Evolutionary conservation across 2,888 invertebrate genomes (phyloP).

Genomic region (Leptinotarsa tumamoca): DNA sequence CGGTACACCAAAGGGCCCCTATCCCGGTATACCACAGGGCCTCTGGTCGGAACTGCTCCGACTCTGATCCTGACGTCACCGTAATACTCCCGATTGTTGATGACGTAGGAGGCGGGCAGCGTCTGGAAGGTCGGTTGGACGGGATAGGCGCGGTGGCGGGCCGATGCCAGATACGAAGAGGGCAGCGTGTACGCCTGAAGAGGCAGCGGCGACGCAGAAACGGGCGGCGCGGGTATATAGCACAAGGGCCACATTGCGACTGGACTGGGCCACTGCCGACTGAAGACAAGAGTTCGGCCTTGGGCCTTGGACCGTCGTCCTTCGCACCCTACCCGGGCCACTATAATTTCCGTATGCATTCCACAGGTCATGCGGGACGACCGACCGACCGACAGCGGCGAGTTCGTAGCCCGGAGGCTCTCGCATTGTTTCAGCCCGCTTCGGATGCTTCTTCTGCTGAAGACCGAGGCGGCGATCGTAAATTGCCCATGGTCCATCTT

Average conservation of each 20-base stretch:
- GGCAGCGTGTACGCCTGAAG: constrained; percentile 61
- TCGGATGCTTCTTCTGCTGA: constrained; percentile 33
- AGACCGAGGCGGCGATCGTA: constrained; percentile 19
- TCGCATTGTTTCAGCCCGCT: constrained; percentile 45
- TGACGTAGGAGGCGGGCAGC: constrained; percentile 60
- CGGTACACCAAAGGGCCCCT: constrained; percentile 22
- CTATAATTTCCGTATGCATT: constrained; percentile 65
- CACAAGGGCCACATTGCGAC: constrained; percentile 65
- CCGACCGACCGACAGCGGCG: constrained; percentile 41
- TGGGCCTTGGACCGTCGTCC: constrained; percentile 61
- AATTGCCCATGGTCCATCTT: constrained; percentile 26
- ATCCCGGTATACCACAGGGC: constrained; percentile 3
- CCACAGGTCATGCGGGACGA: constrained; percentile 61
- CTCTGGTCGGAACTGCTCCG: constrained; percentile 26
- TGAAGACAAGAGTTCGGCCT: constrained; percentile 33
- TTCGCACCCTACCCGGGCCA: constrained; percentile 61
- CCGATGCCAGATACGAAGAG: constrained; percentile 40
- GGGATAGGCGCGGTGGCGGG: constrained; percentile 40
- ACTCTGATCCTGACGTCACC: constrained; percentile 33
- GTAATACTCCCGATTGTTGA: constrained; percentile 39
- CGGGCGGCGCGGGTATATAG: constrained; percentile 58
- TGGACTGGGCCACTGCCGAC: constrained; percentile 34
- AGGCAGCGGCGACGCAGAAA: constrained; percentile 23
- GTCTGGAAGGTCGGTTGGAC: constrained; percentile 49
- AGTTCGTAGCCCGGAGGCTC: constrained; percentile 55